Evolutionary conservation across 2,113 vertebrate species (phyloP).

Genomic region (Gasterosteus nipponicus): DNA sequence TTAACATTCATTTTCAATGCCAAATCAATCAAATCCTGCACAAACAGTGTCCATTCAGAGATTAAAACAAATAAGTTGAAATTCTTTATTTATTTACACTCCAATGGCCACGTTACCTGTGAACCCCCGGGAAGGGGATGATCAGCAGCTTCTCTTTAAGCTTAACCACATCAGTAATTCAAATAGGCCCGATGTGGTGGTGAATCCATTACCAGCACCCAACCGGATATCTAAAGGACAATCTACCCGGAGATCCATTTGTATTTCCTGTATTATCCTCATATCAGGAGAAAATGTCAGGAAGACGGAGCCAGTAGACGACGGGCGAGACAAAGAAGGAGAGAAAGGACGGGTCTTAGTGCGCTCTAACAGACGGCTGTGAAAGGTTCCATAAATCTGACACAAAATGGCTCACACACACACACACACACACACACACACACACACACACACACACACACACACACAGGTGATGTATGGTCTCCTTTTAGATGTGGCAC

Average conservation of each 20-base stretch:
- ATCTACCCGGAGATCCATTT: background rate
- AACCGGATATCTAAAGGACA: background rate
- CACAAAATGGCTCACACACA: slow-evolving; percentile 11
- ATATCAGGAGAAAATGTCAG: background rate
- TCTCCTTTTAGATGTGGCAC: slow-evolving; percentile 26
- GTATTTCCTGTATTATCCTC: background rate
- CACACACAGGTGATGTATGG: slow-evolving; percentile 32
- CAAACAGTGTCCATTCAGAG: slow-evolving; percentile 8
- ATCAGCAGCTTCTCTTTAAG: slow-evolving; percentile 21
- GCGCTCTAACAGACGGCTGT: slow-evolving; percentile 24
- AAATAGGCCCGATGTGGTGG: background rate
- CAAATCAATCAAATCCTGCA: slow-evolving; percentile 4
- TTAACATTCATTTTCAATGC: slow-evolving; percentile 27
- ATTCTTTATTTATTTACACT: slow-evolving; percentile 24
- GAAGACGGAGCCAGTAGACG: background rate
- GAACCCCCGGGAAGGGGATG: slow-evolving; percentile 31
- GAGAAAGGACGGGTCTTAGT: background rate
- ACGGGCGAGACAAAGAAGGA: background rate
- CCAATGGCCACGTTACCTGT: slow-evolving; percentile 18
- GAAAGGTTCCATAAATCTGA: slow-evolving; percentile 41
- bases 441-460: background rate
- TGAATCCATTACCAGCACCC: slow-evolving; percentile 31
- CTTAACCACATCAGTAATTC: slow-evolving; percentile 42
- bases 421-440: background rate
- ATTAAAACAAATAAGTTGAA: background rate